Percentiles rank a stretch among this genome's conserved stretches.
phyloP scores from a whole-genome alignment of 2,113 vertebrate genomes.

The Capreolus pygargus region DNA sequence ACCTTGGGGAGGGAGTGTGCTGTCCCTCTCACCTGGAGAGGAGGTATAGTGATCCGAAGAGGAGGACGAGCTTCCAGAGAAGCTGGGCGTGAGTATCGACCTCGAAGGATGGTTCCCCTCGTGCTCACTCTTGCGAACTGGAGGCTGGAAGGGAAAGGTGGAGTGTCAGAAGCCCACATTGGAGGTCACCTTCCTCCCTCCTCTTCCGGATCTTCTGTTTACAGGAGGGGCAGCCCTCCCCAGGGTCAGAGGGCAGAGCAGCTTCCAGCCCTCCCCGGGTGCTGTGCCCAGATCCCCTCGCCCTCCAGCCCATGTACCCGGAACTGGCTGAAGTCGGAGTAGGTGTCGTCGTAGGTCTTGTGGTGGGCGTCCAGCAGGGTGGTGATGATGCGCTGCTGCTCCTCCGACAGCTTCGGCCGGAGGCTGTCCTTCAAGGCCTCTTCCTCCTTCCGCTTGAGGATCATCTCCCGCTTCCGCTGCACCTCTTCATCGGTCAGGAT shows the following conservation, averaged over 20 bases:
- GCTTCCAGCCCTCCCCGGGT: neutral
- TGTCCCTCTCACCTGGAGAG: constrained; percentile 84
- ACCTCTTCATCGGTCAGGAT: constrained; percentile 98
- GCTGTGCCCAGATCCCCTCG: neutral
- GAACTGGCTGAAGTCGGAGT: constrained; percentile 92
- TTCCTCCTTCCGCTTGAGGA: constrained; percentile 94
- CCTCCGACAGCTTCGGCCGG: constrained; percentile 89
- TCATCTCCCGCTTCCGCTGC: constrained; percentile 96
- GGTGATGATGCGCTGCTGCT: constrained; percentile 90
- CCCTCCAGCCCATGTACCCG: constrained; percentile 79
- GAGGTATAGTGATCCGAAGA: constrained; percentile 83
- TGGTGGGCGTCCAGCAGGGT: constrained; percentile 92
- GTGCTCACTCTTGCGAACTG: constrained; percentile 79
- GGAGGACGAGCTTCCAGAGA: constrained; percentile 83
- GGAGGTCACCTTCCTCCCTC: neutral
- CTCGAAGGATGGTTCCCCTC: constrained; percentile 69
- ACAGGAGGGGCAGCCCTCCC: neutral
- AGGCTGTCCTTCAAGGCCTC: constrained; percentile 89
- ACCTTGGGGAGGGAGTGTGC: neutral
- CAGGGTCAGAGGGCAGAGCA: neutral
- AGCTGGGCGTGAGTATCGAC: constrained; percentile 78
- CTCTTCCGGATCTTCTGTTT: neutral
- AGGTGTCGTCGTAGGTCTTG: constrained; percentile 95
- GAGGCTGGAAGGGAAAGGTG: constrained; percentile 84
- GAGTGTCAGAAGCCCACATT: neutral